These are phyloP conservation scores for Drosophila anomalata DNA, from an alignment of 2,888 invertebrate species.

Conservation along the genomic window DNA sequence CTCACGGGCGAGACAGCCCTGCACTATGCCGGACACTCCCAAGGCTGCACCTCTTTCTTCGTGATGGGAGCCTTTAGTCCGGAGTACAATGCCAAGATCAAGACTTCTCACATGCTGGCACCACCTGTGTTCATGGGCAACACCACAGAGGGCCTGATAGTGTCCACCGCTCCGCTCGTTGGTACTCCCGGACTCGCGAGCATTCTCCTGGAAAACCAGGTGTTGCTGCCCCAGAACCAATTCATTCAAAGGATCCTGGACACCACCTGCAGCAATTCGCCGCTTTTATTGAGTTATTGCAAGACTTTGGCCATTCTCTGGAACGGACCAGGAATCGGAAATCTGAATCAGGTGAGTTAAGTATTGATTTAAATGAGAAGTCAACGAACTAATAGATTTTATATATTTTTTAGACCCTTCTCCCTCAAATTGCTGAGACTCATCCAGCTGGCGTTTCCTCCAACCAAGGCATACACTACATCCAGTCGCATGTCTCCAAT, in stretches of 20 bases:
- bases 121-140: conserved; percentile 88
- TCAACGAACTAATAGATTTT: no score
- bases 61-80: conserved; percentile 83
- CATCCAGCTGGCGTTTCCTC: conserved; percentile 81
- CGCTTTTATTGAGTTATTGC: conserved; percentile 63
- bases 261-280: conserved; percentile 67
- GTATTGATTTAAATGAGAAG: neutral
- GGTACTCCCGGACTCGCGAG: conserved; percentile 63
- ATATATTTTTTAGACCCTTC: conserved; percentile 58
- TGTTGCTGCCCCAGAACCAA: conserved; percentile 84
- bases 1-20: conserved; percentile 84
- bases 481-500: conserved; percentile 65
- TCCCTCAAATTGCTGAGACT: conserved; percentile 72
- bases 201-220: conserved; percentile 81
- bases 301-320: conserved; percentile 65
- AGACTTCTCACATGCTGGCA: conserved; percentile 85
- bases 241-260: conserved; percentile 68
- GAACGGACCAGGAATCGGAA: conserved; percentile 65
- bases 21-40: conserved; percentile 87
- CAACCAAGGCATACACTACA: conserved; percentile 76
- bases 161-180: conserved; percentile 80
- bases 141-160: conserved; percentile 84
- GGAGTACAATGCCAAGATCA: conserved; percentile 84
- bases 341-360: conserved; percentile 68
- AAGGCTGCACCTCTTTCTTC: conserved; percentile 85